A percentile compares a stretch with the other conserved stretches of the same genome.
phyloP scores from a whole-genome alignment of 2,113 vertebrate species.

The Zosterops lateralis region DNA sequence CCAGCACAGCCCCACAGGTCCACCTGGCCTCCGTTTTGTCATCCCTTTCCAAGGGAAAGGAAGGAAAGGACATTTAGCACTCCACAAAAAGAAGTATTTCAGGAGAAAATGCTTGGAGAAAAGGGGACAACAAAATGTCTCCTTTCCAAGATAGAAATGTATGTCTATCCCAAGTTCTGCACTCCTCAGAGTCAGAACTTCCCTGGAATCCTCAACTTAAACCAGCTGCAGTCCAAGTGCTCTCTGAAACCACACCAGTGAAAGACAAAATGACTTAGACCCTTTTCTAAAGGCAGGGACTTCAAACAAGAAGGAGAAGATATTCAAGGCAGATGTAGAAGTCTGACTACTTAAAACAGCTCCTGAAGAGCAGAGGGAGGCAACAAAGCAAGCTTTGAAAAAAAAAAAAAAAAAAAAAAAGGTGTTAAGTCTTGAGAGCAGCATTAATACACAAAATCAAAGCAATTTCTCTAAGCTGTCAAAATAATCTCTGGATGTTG shows the following conservation, averaged over 20 bases:
- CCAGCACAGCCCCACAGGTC: not conserved
- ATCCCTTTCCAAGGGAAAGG: not conserved
- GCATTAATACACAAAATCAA: not conserved
- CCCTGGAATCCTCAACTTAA: not conserved
- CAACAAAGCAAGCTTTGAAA: not conserved
- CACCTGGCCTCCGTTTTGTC: not conserved
- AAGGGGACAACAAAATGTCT: not conserved
- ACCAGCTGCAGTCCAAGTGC: not conserved
- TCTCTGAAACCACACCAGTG: not conserved
- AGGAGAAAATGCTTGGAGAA: not conserved
- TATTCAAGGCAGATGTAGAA: not conserved
- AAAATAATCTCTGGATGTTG: not conserved
- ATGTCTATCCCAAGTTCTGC: not conserved
- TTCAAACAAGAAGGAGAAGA: conserved; percentile 6
- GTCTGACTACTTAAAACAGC: not conserved
- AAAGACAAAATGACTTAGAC: not conserved
- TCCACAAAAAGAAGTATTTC: not conserved
- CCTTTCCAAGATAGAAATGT: not conserved
- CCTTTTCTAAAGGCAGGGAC: not conserved
- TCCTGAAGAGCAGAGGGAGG: not conserved
- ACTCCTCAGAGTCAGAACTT: not conserved
- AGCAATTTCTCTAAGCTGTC: not conserved
- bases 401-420: not conserved
- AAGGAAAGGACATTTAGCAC: not conserved
- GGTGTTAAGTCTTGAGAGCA: not conserved